Conservation (phyloP, 2,113 vertebrate genomes). For the Arvicanthis niloticus region DNA sequence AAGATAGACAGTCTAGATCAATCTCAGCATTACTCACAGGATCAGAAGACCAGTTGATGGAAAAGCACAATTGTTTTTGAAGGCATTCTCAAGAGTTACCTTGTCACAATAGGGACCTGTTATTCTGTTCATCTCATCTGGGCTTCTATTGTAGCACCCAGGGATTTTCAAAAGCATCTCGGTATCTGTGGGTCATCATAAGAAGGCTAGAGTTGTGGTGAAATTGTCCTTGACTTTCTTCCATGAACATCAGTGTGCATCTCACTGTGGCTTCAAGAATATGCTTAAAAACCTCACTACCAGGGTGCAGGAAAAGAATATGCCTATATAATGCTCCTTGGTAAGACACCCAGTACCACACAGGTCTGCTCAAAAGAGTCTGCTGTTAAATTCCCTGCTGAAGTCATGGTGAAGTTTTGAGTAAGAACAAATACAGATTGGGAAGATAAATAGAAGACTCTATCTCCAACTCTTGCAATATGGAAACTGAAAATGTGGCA, state of each 20-base stretch:
- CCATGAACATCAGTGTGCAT: background rate
- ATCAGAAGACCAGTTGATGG: background rate
- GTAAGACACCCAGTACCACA: background rate
- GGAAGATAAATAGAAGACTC: background rate
- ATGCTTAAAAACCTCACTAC: background rate
- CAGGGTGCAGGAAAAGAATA: background rate
- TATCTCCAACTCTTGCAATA: background rate
- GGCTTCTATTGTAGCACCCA: background rate
- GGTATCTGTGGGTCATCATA: background rate
- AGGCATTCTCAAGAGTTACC: background rate
- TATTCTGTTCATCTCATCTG: background rate
- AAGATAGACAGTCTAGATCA: background rate
- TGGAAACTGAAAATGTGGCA: background rate
- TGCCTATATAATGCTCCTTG: background rate
- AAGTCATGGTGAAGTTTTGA: background rate
- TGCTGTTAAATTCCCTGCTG: background rate
- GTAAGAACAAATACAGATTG: background rate
- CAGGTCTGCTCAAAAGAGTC: conserved; percentile 1
- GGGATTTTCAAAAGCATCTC: background rate
- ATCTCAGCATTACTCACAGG: background rate
- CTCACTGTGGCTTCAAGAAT: background rate
- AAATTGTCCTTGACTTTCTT: background rate
- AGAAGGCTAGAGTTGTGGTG: background rate
- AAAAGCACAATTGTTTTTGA: background rate
- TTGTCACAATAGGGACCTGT: background rate